Conservation (phyloP, 2,888 invertebrate species). For the Conomelus anceps region DNA sequence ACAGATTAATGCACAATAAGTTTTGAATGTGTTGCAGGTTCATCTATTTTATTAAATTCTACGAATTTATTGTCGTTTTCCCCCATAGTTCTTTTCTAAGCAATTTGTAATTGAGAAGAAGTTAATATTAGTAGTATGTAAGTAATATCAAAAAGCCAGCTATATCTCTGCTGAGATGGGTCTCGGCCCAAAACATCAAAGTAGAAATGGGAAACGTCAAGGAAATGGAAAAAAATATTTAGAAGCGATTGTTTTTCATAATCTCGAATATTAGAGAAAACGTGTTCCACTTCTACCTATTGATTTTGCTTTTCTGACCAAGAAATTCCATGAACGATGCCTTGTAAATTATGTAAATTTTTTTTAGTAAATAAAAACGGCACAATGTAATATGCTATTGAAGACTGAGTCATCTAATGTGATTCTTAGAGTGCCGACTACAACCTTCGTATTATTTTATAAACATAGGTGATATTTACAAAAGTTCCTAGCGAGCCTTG, state of each 20-base stretch:
- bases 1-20: too few species aligned
- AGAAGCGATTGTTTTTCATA: not conserved
- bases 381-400: conserved; percentile 24
- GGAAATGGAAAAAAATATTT: not conserved
- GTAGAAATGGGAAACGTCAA: not conserved
- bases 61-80: not conserved
- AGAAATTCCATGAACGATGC: conserved; percentile 22
- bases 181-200: not conserved
- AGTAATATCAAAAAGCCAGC: not conserved
- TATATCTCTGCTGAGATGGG: not conserved
- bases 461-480: conserved; percentile 35
- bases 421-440: conserved; percentile 27
- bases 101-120: not conserved
- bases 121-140: not conserved
- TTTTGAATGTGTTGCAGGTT: too few species aligned
- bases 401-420: conserved; percentile 28
- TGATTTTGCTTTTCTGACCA: conserved; percentile 16
- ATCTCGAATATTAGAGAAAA: not conserved
- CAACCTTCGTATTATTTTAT: conserved; percentile 27
- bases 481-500: conserved; percentile 36
- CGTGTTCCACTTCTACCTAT: not conserved
- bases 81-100: not conserved
- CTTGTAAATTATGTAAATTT: conserved; percentile 21
- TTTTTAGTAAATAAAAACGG: conserved; percentile 22
- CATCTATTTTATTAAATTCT: not conserved